Evolutionary conservation across 2,888 invertebrate species (phyloP).

Genomic region (Petrolisthes cinctipes): DNA sequence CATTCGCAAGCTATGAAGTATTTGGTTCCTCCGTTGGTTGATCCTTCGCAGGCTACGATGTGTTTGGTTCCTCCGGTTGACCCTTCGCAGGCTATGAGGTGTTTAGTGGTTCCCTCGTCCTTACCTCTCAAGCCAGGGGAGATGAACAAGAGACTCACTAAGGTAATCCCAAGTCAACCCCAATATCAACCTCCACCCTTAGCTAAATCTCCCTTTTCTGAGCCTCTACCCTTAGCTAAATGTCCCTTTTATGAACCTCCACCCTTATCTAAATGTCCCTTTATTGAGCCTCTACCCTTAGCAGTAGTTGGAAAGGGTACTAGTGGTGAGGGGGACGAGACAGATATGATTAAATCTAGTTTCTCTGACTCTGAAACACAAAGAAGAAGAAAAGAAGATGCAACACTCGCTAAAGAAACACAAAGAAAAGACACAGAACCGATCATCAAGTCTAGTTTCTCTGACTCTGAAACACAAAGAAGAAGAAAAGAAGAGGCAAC

Average conservation of each 20-base stretch:
- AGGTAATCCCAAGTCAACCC: conserved; percentile 20
- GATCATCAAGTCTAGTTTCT: neutral
- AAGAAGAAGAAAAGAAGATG: neutral
- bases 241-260: too few species aligned
- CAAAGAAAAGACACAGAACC: neutral
- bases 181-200: conserved; percentile 21
- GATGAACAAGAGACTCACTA: neutral
- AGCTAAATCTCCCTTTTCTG: neutral
- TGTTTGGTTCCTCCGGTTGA: too few species aligned
- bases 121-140: neutral
- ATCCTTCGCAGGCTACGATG: too few species aligned
- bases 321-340: neutral
- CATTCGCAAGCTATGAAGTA: too few species aligned
- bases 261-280: too few species aligned
- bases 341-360: too few species aligned
- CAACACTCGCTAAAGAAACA: neutral
- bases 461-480: neutral
- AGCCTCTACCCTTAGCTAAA: too few species aligned
- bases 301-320: neutral
- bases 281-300: too few species aligned
- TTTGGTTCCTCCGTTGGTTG: too few species aligned
- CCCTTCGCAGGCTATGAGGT: too few species aligned
- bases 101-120: too few species aligned
- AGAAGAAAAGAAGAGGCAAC: neutral
- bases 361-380: too few species aligned